Evolutionary conservation across 2,113 vertebrate genomes (phyloP).

Genomic region (Leptobrachium ailaonicum): DNA sequence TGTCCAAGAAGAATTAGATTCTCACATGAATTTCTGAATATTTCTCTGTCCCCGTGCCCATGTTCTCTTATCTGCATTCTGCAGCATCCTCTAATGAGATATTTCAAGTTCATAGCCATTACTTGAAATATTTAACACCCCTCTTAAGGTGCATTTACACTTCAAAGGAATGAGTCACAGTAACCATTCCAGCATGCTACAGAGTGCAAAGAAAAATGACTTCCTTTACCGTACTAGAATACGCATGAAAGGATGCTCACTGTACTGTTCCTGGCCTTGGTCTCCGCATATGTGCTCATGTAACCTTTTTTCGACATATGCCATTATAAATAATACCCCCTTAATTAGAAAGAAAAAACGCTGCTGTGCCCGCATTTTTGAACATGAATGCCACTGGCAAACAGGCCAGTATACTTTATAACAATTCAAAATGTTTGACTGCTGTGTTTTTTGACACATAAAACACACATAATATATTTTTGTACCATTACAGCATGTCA

Average conservation of each 20-base stretch:
- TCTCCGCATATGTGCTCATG: neutral
- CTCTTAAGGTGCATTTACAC: conserved; percentile 72
- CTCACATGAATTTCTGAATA: conserved; percentile 52
- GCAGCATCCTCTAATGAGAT: conserved; percentile 68
- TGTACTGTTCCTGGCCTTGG: neutral
- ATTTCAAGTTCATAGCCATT: conserved; percentile 71
- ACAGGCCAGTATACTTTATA: no score
- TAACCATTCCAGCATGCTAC: conserved; percentile 38
- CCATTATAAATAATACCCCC: no score
- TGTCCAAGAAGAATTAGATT: conserved; percentile 57
- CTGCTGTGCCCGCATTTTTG: no score
- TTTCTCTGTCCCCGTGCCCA: conserved; percentile 50
- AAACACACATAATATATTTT: no score
- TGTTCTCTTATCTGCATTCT: conserved; percentile 63
- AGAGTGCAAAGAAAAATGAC: neutral
- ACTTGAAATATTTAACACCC: conserved; percentile 71
- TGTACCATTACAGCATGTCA: no score
- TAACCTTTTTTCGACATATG: no score
- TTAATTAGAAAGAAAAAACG: no score
- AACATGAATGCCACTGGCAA: no score
- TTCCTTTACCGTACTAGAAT: conserved; percentile 5
- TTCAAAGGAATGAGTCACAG: conserved; percentile 71
- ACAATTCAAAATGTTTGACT: no score
- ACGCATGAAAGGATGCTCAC: neutral
- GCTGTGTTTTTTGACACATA: no score